Base-by-base conservation (phyloP, 1,140 invertebrate genomes). In the Tyrophagus putrescentiae region DNA sequence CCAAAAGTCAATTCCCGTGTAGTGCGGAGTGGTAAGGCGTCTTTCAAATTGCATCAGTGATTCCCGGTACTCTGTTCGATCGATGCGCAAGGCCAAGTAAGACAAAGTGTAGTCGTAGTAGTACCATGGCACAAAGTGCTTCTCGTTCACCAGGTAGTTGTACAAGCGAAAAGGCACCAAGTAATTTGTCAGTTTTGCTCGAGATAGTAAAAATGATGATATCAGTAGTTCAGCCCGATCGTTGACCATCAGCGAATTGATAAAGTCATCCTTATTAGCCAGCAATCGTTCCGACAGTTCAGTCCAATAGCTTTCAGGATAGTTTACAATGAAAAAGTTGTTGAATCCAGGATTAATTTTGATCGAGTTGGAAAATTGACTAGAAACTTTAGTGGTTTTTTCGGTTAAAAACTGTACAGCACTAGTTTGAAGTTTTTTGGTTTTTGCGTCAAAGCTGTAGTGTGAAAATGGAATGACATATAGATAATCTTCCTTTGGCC, bases 251-350 rank as follows among this genome's bases (percentile, higher is more conserved):
- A 64, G 34, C 21, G 42, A 21, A 21, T 42, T 11, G n/a, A 45
- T 16, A 42, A 59, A 6, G n/a, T 45, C 34, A 27, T 59, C 21
- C 25, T 16, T 5, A 42, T 59, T 29, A 76, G 76, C 3, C 73
- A 78, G 56, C 84, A 83, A 70, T 89, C 80, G 0, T 72, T 77
- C 68, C 36, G 85, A 84, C n/a, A 92, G 74, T 7, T 76, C 73
- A 0, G 77, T 71, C 87, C 87, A 92, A 71, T 82, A 82, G 0
- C 79, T 76, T 1, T 80, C 76, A 29, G 87, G 83, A 70, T 92
- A 93, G 60, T 84, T 82, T 0, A 91, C 87, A 25, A 87, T 75
- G 70, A 89, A 92, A 68, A 87, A 89, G 1, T 87, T 87, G 18
- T 80, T 80, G 70, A 86, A 82, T 66, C 87, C 84, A 16, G 84